Conservation (phyloP, 2,113 vertebrate genomes). For the Callocephalon fimbriatum region DNA sequence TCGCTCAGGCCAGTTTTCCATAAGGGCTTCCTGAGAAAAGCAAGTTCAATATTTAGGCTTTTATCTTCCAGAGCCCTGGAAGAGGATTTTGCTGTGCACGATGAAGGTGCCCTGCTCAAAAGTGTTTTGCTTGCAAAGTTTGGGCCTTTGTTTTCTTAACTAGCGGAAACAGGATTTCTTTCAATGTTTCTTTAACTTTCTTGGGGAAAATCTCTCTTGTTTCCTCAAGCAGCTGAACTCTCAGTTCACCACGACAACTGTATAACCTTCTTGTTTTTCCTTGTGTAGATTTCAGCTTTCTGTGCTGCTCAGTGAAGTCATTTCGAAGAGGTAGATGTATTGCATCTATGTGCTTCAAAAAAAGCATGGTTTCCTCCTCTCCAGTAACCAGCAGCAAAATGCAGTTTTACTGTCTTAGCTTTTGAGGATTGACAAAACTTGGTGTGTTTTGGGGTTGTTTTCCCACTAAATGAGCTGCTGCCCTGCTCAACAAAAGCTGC, state of each 20-base stretch:
- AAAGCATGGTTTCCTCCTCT: constrained; percentile 29
- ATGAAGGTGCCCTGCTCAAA: background rate
- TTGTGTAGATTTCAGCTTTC: constrained; percentile 65
- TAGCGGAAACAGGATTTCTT: background rate
- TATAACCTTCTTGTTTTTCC: constrained; percentile 54
- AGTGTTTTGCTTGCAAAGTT: fast-evolving
- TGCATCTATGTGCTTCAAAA: background rate
- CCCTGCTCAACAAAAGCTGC: background rate
- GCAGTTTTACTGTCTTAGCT: background rate
- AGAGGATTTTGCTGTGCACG: fast-evolving
- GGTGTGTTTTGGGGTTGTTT: background rate
- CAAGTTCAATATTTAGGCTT: background rate
- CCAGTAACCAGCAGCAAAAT: constrained; percentile 1
- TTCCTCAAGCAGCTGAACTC: background rate
- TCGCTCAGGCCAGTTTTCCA: background rate
- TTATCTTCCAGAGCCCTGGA: fast-evolving
- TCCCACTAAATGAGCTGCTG: background rate
- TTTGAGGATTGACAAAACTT: background rate
- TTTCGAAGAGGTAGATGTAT: constrained; percentile 67
- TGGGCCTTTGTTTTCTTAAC: background rate
- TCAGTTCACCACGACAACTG: fast-evolving
- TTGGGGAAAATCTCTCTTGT: fast-evolving
- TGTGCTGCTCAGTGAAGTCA: constrained; percentile 67
- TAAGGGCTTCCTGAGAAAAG: background rate
- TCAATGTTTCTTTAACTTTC: fast-evolving